Conservation (phyloP, 2,888 invertebrate species). For the Lasioglossum leucozonium region DNA sequence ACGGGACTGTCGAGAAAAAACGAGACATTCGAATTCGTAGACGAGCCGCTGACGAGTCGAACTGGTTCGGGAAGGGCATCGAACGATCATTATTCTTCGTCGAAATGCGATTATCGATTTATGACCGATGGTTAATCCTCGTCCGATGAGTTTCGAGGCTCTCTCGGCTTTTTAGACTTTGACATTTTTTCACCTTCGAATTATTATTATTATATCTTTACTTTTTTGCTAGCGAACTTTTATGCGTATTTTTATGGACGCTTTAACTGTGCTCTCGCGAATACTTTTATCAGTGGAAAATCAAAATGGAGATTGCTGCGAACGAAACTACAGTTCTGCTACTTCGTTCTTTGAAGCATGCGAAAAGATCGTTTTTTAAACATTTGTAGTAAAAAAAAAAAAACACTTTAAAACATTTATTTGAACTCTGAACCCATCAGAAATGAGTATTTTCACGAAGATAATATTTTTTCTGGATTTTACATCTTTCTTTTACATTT, state of each 20-base stretch:
- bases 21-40: constrained; percentile 47
- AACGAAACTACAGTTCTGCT: background rate
- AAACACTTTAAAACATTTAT: no score
- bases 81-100: constrained; percentile 20
- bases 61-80: constrained; percentile 48
- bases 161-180: background rate
- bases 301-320: background rate
- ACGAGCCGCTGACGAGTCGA: constrained; percentile 43
- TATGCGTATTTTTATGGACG: background rate
- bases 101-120: background rate
- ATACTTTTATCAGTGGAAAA: background rate
- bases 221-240: background rate
- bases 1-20: constrained; percentile 40
- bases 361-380: background rate
- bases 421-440: no score
- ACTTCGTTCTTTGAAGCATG: no score
- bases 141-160: background rate
- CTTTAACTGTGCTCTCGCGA: background rate
- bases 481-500: no score
- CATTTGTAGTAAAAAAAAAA: background rate
- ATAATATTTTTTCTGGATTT: no score
- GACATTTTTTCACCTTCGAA: no score
- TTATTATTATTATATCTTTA: no score
- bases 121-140: background rate
- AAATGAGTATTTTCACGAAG: no score